These are phyloP conservation scores for Catharus fuscescens DNA, from an alignment of 2,113 vertebrate species.

Conservation along the genomic window DNA sequence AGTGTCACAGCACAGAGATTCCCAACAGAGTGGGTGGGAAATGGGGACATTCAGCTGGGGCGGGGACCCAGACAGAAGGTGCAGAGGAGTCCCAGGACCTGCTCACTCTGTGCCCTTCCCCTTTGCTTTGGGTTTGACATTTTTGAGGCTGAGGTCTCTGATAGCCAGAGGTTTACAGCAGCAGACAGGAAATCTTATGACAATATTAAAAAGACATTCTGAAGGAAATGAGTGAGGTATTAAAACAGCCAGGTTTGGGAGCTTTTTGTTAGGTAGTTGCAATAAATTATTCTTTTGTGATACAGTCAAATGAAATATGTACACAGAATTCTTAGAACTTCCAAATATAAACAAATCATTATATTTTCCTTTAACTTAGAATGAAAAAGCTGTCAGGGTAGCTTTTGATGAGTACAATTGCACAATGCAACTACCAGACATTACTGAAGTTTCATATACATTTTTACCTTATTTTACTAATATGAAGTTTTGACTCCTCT, in stretches of 20 bases:
- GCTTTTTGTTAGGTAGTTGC: slow-evolving; percentile 61
- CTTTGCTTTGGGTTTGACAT: slow-evolving; percentile 44
- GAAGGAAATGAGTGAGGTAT: slow-evolving; percentile 51
- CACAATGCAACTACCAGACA: slow-evolving; percentile 39
- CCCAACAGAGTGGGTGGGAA: not conserved
- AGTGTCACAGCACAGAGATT: not conserved
- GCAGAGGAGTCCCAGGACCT: slow-evolving; percentile 39
- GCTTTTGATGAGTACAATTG: slow-evolving; percentile 65
- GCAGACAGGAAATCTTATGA: slow-evolving; percentile 38
- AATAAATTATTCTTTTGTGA: slow-evolving; percentile 72
- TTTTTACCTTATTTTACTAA: slow-evolving; percentile 48
- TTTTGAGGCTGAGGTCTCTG: slow-evolving; percentile 52
- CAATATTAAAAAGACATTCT: slow-evolving; percentile 32
- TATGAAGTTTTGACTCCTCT: slow-evolving; percentile 56
- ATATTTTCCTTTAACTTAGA: slow-evolving; percentile 56
- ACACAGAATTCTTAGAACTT: slow-evolving; percentile 65
- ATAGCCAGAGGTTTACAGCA: slow-evolving; percentile 31
- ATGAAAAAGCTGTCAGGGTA: slow-evolving; percentile 62
- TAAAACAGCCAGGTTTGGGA: slow-evolving; percentile 14
- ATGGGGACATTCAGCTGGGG: not conserved
- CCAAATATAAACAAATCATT: slow-evolving; percentile 73
- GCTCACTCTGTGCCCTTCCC: slow-evolving; percentile 22
- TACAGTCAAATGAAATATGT: slow-evolving; percentile 61
- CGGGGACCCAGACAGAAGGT: slow-evolving; percentile 21
- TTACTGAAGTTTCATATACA: slow-evolving; percentile 44